A percentile compares a stretch with the other conserved stretches of the same genome.
phyloP scores from a whole-genome alignment of 2,888 invertebrate genomes.

The Ophonus ardosiacus region DNA sequence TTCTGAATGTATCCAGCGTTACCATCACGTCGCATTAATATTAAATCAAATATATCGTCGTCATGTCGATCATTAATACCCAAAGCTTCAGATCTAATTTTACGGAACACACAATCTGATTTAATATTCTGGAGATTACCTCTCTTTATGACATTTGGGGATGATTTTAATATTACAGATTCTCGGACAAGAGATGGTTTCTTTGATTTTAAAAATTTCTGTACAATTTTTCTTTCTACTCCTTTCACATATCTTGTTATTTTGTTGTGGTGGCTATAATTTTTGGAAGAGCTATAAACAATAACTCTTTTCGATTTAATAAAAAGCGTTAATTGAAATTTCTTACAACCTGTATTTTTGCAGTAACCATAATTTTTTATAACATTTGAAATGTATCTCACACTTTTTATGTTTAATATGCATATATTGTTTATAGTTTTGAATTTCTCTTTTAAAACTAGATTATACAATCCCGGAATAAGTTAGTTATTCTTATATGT shows the following conservation, averaged over 20 bases:
- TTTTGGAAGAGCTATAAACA: not conserved
- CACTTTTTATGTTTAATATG: conserved; percentile 25
- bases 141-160: conserved; percentile 2
- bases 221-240: not conserved
- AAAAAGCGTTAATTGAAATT: conserved; percentile 8
- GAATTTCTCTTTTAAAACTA: conserved; percentile 36
- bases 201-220: not conserved
- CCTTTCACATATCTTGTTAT: conserved; percentile 27
- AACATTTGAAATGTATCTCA: not conserved
- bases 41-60: no score
- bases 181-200: conserved; percentile 24
- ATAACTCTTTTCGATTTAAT: not conserved
- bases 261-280: conserved; percentile 24
- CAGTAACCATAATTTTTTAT: conserved; percentile 23
- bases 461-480: not conserved
- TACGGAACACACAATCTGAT: conserved; percentile 10
- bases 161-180: conserved; percentile 3
- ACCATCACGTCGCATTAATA: conserved; percentile 19
- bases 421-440: conserved; percentile 13
- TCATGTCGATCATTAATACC: conserved; percentile 26
- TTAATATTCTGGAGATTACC: conserved; percentile 20
- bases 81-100: conserved; percentile 39
- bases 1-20: conserved; percentile 18
- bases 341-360: conserved; percentile 9
- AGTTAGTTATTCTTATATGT: conserved; percentile 8